Conservation (phyloP, 35 echinoderm and acorn worm genomes). For the Diadema setosum region DNA sequence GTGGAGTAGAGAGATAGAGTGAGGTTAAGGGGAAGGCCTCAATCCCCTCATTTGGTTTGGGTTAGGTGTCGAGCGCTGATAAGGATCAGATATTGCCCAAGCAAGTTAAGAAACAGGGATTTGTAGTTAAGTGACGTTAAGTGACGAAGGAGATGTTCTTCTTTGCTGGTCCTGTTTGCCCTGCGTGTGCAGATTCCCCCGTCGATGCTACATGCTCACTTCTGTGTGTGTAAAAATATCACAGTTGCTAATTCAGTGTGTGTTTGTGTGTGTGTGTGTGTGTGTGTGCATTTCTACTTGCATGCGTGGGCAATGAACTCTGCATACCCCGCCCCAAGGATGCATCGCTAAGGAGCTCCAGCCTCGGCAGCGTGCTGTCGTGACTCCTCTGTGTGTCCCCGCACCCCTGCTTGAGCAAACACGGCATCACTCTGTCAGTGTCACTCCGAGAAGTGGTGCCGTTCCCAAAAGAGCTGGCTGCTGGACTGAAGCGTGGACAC, state of each 20-base stretch:
- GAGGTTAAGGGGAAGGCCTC: neutral
- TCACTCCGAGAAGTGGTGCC: no score
- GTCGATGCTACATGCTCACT: no score
- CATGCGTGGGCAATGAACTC: neutral
- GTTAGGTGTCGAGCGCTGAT: neutral
- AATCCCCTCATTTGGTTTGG: neutral
- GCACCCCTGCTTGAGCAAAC: neutral
- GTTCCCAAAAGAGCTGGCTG: no score
- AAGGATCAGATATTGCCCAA: conserved; percentile 15
- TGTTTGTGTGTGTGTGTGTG: neutral
- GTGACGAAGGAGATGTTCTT: no score
- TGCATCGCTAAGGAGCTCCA: neutral
- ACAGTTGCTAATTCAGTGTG: neutral
- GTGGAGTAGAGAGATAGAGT: neutral
- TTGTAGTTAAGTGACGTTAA: conserved; percentile 13
- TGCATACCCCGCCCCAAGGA: neutral
- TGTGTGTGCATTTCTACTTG: neutral
- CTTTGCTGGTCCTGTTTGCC: neutral
- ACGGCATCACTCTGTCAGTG: neutral
- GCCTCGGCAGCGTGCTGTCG: no score
- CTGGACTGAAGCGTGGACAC: no score
- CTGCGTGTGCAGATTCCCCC: neutral
- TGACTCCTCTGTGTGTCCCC: no score
- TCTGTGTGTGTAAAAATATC: no score
- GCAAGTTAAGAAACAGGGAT: neutral